These are phyloP conservation scores for Cerastoderma edule DNA, from an alignment of 2,888 invertebrate species.

Conservation along the genomic window DNA sequence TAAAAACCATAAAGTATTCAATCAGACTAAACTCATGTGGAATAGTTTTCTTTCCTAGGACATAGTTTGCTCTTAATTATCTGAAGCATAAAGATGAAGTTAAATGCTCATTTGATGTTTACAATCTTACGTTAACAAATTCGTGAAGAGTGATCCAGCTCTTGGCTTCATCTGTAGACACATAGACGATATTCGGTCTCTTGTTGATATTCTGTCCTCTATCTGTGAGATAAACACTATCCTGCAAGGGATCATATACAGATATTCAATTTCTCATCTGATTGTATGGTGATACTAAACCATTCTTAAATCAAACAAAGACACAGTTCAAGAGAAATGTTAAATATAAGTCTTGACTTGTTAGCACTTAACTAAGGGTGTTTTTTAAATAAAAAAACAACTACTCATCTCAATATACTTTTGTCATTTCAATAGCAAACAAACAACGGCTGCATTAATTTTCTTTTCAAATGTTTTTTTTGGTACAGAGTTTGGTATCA, in stretches of 20 bases:
- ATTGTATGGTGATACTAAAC: neutral
- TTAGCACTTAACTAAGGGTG: neutral
- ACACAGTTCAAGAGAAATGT: neutral
- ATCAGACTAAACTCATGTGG: too few species aligned
- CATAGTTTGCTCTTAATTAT: too few species aligned
- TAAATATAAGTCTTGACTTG: neutral
- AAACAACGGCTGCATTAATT: too few species aligned
- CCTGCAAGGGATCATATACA: constrained; percentile 65
- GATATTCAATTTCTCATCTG: neutral
- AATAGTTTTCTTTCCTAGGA: too few species aligned
- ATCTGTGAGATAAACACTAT: constrained; percentile 82
- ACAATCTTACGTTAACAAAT: constrained; percentile 80
- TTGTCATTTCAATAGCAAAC: neutral
- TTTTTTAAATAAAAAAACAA: neutral
- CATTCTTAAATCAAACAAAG: neutral
- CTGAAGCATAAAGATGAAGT: too few species aligned
- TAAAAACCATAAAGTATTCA: too few species aligned
- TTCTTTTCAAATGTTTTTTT: too few species aligned
- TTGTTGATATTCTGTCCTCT: constrained; percentile 83
- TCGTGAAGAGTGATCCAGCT: constrained; percentile 81
- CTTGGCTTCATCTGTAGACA: constrained; percentile 78
- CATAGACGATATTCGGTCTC: constrained; percentile 82
- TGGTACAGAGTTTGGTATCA: too few species aligned
- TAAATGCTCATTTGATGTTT: too few species aligned
- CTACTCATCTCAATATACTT: neutral